Base-by-base conservation (phyloP, 2,113 vertebrate genomes). In the Hydrolagus affinis region DNA sequence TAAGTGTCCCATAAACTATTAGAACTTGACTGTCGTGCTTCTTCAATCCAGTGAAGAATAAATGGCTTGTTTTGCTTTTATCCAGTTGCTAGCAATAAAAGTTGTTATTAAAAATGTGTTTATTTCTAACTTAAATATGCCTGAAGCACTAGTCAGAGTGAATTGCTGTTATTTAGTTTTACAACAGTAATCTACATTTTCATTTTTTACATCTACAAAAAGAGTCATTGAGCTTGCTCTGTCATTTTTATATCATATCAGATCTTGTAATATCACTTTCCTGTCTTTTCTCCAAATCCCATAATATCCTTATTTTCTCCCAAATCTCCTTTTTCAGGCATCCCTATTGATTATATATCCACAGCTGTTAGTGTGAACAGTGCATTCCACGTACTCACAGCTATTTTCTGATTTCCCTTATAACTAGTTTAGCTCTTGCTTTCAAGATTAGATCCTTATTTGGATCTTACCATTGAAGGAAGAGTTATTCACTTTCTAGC, bases 181-280 rank as follows among this genome's bases (percentile, higher is more conserved):
- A 21, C 21, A 25, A 68, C 10, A 62, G 44, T 44, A 44, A 44
- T 44, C 44, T 6, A 44, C 44, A 44, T 92, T 87, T 91, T 86
- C 89, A 88, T 89, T 89, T 85, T 0, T 88, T 71, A 62, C 85
- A 74, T 85, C 0, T 0, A 66, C 89, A 90, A 91, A 88, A 86
- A 85, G 87, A 89, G 87, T 85, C 60, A 86, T 10, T 83, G 23
- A 66, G 57, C 86, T 85, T 69, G 12, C 25, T 85, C 70, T 15
- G 21, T 66, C 59, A 83, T 66, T 76, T 23, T 70, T 44, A 44
- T 6, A 44, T 6, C 44, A 6, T 44, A 44, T 44, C 44, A 44
- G 44, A 44, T 44, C 44, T 44, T 44, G 44, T 44, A 44, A 44
- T 44, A 44, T 44, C 0, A 19, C 68, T 30, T 44, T 70, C 66